Evolutionary conservation across 1,140 invertebrate genomes (phyloP).

Genomic region (Akabosia matsudoensis): DNA sequence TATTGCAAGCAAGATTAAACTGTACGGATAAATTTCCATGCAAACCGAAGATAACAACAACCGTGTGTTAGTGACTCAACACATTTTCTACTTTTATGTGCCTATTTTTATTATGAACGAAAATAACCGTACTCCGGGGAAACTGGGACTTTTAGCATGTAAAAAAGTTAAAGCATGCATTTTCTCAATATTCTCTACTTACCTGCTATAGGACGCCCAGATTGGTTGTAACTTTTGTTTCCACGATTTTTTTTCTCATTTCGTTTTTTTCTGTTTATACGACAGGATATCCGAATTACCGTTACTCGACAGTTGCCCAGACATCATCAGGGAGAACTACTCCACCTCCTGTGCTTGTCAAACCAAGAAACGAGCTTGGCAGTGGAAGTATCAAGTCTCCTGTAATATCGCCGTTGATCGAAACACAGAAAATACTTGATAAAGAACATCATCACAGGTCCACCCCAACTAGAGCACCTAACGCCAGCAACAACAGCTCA

Average conservation of each 20-base stretch:
- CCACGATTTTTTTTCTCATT: background rate
- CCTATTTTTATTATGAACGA: background rate
- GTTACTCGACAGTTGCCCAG: background rate
- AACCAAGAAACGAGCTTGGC: background rate
- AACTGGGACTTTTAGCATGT: no score
- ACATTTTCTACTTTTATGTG: background rate
- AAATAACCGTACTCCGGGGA: no score
- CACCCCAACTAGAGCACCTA: background rate
- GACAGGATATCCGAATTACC: constrained; percentile 9
- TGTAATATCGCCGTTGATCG: background rate
- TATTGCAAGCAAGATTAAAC: background rate
- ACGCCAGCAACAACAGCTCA: background rate
- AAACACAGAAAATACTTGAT: background rate
- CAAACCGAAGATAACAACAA: background rate
- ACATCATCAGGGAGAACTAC: background rate
- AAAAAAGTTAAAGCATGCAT: no score
- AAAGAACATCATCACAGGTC: background rate
- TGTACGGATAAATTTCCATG: background rate
- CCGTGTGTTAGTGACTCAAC: background rate
- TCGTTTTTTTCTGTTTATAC: background rate
- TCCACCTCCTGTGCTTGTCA: background rate
- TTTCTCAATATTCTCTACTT: no score
- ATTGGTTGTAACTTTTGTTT: background rate
- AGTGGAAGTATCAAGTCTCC: constrained; percentile 11
- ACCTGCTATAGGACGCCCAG: no score